Base-by-base conservation (phyloP, 2,888 invertebrate genomes). In the Chrysina gloriosa region DNA sequence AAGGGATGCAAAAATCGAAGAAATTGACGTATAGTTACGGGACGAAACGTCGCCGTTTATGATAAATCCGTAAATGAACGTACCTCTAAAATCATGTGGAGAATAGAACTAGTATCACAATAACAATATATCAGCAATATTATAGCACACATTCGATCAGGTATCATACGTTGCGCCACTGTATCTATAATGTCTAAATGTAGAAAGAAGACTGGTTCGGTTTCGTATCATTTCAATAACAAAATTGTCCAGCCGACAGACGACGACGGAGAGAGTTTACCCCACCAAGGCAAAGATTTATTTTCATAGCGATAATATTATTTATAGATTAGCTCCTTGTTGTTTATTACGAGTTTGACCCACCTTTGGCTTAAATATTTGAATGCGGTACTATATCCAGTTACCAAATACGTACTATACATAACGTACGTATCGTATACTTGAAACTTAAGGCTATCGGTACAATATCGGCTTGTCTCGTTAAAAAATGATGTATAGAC, bases 281-380 rank as follows among this genome's bases (percentile, higher is more conserved):
- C 66, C 66, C 58, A 66, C 66, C 66, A 66, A 58, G 36, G 34
- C 66, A 47, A 66, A 45, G 66, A 56, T 66, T 47, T 54, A 58
- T 66, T 66, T 66, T 56, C 66, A 39, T 58, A 58, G 31, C 36
- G 45, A 66, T 66, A 66, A 66, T 58, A 56, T 58, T 66, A 56
- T 66, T 66, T 66, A 66, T 66, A 66, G 66, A 66, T 66, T 64
- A 58, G 48, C 47, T 58, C 45, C 58, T 61, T 61, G 58, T 61
- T 66, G 66, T 66, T 66, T 66, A 66, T 58, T 66, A 56, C 66
- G 29, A 56, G 56, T 66, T 66, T 66, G 66, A 66, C 66, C 66
- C 66, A 66, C 54, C 66, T 66, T 65, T 66, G 66, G 66, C 66
- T 66, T 58, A 66, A 66, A 66, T 66, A 66, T 66, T 58, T 39